Evolutionary conservation across 1,140 invertebrate genomes (phyloP).

Genomic region (Zaprionus davidi): DNA sequence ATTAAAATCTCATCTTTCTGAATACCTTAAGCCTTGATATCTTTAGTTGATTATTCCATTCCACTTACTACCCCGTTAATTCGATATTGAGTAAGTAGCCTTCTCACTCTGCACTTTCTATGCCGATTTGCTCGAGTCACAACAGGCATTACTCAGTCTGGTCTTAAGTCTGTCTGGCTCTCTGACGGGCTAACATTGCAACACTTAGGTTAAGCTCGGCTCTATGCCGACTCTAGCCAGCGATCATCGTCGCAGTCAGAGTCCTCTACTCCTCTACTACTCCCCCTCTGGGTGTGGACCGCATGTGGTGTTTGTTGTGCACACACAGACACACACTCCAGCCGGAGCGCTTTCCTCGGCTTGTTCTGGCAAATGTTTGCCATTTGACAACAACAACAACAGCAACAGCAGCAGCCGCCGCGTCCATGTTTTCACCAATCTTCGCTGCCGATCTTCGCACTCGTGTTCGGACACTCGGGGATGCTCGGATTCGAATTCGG

Average conservation of each 20-base stretch:
- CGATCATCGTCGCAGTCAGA: conserved; percentile 52
- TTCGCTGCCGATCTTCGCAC: conserved; percentile 51
- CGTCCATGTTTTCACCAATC: conserved; percentile 52
- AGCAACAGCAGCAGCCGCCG: conserved; percentile 12
- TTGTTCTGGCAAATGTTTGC: conserved; percentile 68
- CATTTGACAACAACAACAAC: conserved; percentile 55
- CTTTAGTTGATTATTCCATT: not conserved
- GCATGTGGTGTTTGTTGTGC: conserved; percentile 81
- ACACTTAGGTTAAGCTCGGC: conserved; percentile 68
- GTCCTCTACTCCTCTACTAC: not conserved
- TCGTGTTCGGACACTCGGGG: conserved; percentile 15
- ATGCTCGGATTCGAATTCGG: conserved; percentile 31
- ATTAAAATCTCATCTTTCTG: not conserved
- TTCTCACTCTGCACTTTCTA: conserved; percentile 20
- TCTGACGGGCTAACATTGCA: conserved; percentile 47
- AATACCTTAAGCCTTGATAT: not conserved
- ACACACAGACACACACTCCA: conserved; percentile 52
- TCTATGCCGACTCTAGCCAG: conserved; percentile 51
- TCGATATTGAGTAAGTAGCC: not conserved
- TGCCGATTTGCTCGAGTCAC: conserved; percentile 45
- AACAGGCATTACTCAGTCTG: conserved; percentile 37
- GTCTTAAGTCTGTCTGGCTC: conserved; percentile 16
- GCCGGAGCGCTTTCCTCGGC: conserved; percentile 41
- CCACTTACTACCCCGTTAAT: not conserved
- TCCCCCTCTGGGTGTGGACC: conserved; percentile 41